Conservation (phyloP, 2,797 vertebrate genomes). For the Setipinna tenuifilis region DNA sequence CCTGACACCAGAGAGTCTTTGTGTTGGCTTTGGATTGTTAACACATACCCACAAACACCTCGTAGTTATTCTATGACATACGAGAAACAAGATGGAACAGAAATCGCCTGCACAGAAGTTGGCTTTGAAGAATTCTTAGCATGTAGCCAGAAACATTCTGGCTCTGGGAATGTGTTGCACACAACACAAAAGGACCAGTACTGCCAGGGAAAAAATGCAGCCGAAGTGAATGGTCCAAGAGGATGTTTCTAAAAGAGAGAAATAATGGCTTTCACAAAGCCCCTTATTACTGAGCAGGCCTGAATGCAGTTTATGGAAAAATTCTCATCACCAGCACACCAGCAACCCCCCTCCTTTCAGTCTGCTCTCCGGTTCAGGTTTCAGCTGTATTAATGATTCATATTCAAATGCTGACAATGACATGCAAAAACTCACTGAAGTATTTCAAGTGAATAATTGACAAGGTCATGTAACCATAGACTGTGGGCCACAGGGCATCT, state of each 20-base stretch:
- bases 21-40: background rate
- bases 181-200: background rate
- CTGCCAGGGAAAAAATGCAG: background rate
- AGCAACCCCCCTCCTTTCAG: background rate
- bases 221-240: background rate
- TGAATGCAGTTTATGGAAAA: background rate
- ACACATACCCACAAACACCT: background rate
- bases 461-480: background rate
- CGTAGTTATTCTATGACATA: background rate
- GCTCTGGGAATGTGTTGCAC: constrained; percentile 4
- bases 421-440: constrained; percentile 1
- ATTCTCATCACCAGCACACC: background rate
- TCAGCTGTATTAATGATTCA: background rate
- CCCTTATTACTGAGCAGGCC: background rate
- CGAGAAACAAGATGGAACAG: background rate
- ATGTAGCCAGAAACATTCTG: constrained; percentile 14
- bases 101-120: background rate
- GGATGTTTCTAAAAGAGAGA: background rate
- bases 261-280: background rate
- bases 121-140: constrained; percentile 2
- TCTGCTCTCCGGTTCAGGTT: background rate
- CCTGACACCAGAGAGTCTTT: background rate
- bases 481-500: background rate
- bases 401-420: constrained; percentile 1
- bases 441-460: constrained; percentile 4